A percentile compares a stretch with the other conserved stretches of the same genome.
Evolutionary conservation across 2,888 invertebrate genomes (phyloP).

Genomic region (Cephus pygmeus): DNA sequence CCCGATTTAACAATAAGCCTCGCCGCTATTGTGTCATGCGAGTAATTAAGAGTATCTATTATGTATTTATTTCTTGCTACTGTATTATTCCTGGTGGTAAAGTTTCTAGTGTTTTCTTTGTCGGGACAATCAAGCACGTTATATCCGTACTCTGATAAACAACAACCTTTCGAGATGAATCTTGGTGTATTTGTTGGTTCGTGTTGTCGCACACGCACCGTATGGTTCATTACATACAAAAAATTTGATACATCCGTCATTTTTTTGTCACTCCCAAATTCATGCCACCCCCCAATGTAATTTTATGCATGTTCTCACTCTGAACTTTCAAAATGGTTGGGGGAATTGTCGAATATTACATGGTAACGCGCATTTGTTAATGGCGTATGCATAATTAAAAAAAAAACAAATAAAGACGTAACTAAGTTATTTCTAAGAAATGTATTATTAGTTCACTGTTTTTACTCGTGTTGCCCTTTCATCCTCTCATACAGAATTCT

Average conservation of each 20-base stretch:
- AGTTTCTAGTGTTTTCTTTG: not conserved
- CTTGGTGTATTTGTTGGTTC: conserved; percentile 53
- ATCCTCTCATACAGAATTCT: conserved; percentile 8
- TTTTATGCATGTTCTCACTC: not conserved
- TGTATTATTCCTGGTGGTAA: not conserved
- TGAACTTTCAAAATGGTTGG: not conserved
- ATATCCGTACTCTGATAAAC: conserved; percentile 46
- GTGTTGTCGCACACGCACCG: conserved; percentile 51
- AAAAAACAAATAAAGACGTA: conserved; percentile 30
- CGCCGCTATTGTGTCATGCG: not conserved
- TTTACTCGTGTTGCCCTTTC: conserved; percentile 1
- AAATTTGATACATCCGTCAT: conserved; percentile 48
- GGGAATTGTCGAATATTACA: not conserved
- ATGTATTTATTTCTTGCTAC: not conserved
- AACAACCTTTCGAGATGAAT: conserved; percentile 55
- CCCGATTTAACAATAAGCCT: not conserved
- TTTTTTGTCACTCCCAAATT: conserved; percentile 34
- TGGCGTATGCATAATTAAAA: conserved; percentile 34
- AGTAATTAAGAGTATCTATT: not conserved
- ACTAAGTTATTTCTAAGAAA: conserved; percentile 2
- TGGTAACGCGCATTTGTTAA: not conserved
- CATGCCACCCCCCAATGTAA: not conserved
- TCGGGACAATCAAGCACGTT: conserved; percentile 46
- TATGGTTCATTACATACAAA: conserved; percentile 50
- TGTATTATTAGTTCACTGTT: conserved; percentile 11